A percentile compares a stretch with the other conserved stretches of the same genome.
Conservation (phyloP, 2,888 invertebrate species). For the Parascotia fuliginaria region DNA sequence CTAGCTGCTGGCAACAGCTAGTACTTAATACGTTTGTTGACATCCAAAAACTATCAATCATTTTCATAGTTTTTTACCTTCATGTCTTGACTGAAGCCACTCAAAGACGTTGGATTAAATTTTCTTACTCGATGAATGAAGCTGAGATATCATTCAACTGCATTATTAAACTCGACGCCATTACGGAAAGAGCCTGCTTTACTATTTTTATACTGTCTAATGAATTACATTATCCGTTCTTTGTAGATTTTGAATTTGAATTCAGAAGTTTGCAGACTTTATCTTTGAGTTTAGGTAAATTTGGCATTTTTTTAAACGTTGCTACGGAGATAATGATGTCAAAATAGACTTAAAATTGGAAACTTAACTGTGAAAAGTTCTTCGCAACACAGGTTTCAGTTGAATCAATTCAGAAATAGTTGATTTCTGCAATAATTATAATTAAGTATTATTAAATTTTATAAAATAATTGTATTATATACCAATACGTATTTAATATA, state of each 20-base stretch:
- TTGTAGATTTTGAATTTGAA: background rate
- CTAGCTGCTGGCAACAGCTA: too few species aligned
- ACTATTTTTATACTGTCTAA: constrained; percentile 25
- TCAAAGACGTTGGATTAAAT: constrained; percentile 59
- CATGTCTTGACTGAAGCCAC: constrained; percentile 38
- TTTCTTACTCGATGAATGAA: constrained; percentile 60
- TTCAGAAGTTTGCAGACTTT: background rate
- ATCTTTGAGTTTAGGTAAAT: background rate
- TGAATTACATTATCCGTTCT: constrained; percentile 16
- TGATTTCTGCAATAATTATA: too few species aligned
- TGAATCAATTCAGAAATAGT: too few species aligned
- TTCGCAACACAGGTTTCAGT: too few species aligned
- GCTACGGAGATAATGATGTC: too few species aligned
- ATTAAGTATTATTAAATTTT: too few species aligned
- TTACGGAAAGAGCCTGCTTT: constrained; percentile 16
- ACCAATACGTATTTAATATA: too few species aligned
- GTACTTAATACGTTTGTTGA: too few species aligned
- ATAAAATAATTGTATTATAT: too few species aligned
- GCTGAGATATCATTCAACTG: constrained; percentile 49
- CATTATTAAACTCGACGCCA: constrained; percentile 29
- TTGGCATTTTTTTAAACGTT: background rate
- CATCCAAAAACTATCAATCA: too few species aligned
- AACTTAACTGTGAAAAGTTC: too few species aligned
- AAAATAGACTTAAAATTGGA: too few species aligned
- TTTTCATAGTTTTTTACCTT: constrained; percentile 17